Conservation (phyloP, 1,140 invertebrate genomes). For the Drosophila kanapiae region DNA sequence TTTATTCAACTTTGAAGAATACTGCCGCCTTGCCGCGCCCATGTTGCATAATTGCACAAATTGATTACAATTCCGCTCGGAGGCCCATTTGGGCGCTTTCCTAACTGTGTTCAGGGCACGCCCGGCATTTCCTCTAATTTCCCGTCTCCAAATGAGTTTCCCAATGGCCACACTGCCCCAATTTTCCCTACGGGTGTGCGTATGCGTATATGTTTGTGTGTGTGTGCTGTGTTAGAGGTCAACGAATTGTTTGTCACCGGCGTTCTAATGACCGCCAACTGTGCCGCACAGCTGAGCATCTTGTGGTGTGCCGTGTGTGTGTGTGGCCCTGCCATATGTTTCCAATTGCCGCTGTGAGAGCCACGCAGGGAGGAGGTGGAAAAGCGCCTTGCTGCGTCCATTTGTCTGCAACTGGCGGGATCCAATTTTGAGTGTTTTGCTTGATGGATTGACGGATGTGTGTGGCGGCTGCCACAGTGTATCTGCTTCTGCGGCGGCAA, state of each 20-base stretch:
- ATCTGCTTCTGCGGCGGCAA: slow-evolving; percentile 11
- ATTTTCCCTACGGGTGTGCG: background rate
- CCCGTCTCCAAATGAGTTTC: slow-evolving; percentile 66
- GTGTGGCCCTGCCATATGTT: slow-evolving; percentile 60
- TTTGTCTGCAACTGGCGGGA: slow-evolving; percentile 65
- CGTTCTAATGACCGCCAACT: slow-evolving; percentile 78
- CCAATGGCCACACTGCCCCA: slow-evolving; percentile 40
- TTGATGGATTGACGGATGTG: slow-evolving; percentile 57
- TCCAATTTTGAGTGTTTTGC: slow-evolving; percentile 53
- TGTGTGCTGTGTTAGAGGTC: slow-evolving; percentile 58
- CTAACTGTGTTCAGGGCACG: slow-evolving; percentile 30
- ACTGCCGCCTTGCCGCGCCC: slow-evolving; percentile 1
- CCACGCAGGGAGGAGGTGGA: background rate
- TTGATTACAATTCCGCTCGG: slow-evolving; percentile 61
- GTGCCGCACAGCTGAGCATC: slow-evolving; percentile 72
- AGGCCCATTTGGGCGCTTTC: slow-evolving; percentile 5
- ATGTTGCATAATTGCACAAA: slow-evolving; percentile 77
- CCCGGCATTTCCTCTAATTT: slow-evolving; percentile 68
- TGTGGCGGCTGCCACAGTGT: slow-evolving; percentile 23
- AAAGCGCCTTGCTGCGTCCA: slow-evolving; percentile 70
- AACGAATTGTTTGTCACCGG: slow-evolving; percentile 69
- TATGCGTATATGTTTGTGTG: background rate
- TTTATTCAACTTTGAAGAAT: background rate
- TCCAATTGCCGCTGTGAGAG: slow-evolving; percentile 44
- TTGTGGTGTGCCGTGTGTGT: slow-evolving; percentile 28